Percentiles rank a stretch among this genome's conserved stretches.
Evolutionary conservation across 2,113 vertebrate species (phyloP).

Genomic region (Hirundichthys speculiger): DNA sequence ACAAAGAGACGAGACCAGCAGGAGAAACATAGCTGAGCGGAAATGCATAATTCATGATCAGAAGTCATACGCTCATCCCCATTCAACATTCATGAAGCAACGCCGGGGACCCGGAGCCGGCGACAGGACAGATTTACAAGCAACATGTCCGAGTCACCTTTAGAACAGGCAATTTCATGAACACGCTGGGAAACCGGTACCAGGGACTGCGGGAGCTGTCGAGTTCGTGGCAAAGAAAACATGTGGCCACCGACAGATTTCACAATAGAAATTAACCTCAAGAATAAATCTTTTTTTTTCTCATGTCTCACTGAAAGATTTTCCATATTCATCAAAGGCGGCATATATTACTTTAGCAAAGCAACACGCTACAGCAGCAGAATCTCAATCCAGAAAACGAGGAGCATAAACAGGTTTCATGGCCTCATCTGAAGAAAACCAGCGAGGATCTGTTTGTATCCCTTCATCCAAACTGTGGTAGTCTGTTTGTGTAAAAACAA

Average conservation of each 20-base stretch:
- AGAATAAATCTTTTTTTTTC: no score
- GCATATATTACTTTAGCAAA: not conserved
- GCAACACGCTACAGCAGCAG: not conserved
- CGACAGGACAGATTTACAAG: slow-evolving; percentile 17
- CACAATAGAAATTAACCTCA: no score
- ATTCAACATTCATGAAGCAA: slow-evolving; percentile 39
- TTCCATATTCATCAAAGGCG: not conserved
- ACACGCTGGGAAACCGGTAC: not conserved
- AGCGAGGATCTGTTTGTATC: no score
- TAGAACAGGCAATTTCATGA: not conserved
- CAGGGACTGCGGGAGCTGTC: no score
- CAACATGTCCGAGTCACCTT: slow-evolving; percentile 27
- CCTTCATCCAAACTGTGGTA: no score
- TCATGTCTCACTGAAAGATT: no score
- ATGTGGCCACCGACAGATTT: no score
- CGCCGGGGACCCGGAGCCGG: not conserved
- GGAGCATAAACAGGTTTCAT: no score
- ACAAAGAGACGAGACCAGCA: slow-evolving; percentile 1
- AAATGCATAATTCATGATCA: slow-evolving; percentile 39
- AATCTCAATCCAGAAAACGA: not conserved
- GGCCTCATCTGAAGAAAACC: no score
- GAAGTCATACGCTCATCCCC: slow-evolving; percentile 15
- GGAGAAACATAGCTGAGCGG: slow-evolving; percentile 8
- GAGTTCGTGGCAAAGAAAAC: no score
- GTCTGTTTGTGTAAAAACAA: no score